Evolutionary conservation across 2,113 vertebrate genomes (phyloP).

Genomic region (Cyprinodon tularosa): DNA sequence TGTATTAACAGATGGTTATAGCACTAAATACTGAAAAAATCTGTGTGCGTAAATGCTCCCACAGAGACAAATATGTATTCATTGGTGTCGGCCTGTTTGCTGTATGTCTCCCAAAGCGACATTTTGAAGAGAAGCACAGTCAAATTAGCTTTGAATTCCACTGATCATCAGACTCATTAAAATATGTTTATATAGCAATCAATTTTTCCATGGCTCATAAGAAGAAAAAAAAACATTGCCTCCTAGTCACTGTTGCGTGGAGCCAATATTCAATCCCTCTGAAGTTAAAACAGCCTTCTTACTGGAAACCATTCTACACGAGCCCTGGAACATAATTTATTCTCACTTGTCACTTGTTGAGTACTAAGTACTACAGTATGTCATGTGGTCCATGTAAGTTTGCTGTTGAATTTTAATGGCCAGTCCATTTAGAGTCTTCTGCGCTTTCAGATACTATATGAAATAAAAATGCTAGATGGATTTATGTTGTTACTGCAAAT

Average conservation of each 20-base stretch:
- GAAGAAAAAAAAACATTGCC: constrained; percentile 32
- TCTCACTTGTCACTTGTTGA: constrained; percentile 60
- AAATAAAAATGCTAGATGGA: constrained; percentile 51
- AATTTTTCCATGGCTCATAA: constrained; percentile 50
- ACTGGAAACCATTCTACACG: constrained; percentile 40
- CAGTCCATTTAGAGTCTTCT: constrained; percentile 39
- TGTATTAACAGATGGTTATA: background rate
- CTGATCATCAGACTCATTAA: constrained; percentile 72
- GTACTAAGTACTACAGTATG: constrained; percentile 57
- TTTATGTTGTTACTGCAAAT: constrained; percentile 58
- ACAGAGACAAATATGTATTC: constrained; percentile 36
- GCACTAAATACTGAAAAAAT: background rate
- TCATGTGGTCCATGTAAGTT: constrained; percentile 57
- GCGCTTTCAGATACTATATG: constrained; percentile 37
- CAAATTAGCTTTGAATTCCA: constrained; percentile 62
- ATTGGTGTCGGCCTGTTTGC: constrained; percentile 27
- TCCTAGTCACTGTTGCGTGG: constrained; percentile 46
- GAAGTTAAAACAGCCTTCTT: constrained; percentile 49
- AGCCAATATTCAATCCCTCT: constrained; percentile 49
- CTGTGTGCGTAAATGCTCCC: constrained; percentile 7
- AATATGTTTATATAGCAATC: constrained; percentile 66
- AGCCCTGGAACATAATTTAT: constrained; percentile 46
- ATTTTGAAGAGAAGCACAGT: constrained; percentile 58
- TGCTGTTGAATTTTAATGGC: constrained; percentile 56
- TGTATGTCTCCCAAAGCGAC: constrained; percentile 37